Evolutionary conservation across 1,140 invertebrate genomes (phyloP).

Genomic region (Brachionus sp.): DNA sequence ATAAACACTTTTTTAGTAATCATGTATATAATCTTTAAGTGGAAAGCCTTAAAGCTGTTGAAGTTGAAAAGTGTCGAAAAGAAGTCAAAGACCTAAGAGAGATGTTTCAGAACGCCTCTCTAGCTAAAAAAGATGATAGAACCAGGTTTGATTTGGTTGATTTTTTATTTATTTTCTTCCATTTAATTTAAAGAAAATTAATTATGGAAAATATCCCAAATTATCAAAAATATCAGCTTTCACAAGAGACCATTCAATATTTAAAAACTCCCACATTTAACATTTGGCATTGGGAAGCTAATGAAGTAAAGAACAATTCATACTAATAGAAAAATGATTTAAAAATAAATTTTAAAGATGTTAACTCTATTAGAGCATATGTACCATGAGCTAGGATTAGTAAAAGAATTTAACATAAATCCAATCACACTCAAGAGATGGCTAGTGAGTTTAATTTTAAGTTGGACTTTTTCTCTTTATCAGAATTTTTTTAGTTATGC

Average conservation of each 20-base stretch:
- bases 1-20: neutral
- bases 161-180: neutral
- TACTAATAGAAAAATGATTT: neutral
- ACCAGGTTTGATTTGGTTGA: neutral
- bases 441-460: constrained; percentile 53
- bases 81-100: constrained; percentile 40
- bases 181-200: neutral
- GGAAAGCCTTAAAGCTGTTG: constrained; percentile 17
- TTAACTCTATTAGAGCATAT: constrained; percentile 60
- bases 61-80: constrained; percentile 35
- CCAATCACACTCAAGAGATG: constrained; percentile 60
- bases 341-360: constrained; percentile 53
- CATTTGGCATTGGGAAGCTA: constrained; percentile 62
- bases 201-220: constrained; percentile 11
- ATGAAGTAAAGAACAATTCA: constrained; percentile 54
- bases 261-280: constrained; percentile 61
- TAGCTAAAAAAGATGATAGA: neutral
- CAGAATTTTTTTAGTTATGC: constrained; percentile 41
- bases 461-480: neutral
- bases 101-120: constrained; percentile 4
- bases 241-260: constrained; percentile 60
- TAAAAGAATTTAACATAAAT: constrained; percentile 60
- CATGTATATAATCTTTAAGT: neutral
- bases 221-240: constrained; percentile 56
- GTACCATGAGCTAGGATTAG: constrained; percentile 59